These are phyloP conservation scores for Canis aureus DNA, from an alignment of 2,113 vertebrate genomes.

Conservation along the genomic window DNA sequence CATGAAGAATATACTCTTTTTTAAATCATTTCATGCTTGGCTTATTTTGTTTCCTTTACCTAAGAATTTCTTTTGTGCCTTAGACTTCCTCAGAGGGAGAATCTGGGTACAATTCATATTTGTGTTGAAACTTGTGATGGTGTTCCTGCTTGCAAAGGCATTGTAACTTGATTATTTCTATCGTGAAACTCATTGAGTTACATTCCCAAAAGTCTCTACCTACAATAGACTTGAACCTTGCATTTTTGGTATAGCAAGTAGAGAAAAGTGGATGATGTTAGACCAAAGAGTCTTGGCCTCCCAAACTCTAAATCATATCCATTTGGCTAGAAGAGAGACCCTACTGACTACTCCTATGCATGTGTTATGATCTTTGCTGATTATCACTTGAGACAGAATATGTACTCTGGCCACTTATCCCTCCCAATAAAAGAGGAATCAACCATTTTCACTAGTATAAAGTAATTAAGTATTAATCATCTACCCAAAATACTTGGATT, in stretches of 20 bases:
- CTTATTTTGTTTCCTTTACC: conserved; percentile 15
- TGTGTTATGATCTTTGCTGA: not conserved
- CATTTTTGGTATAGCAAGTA: not conserved
- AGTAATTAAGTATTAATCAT: not conserved
- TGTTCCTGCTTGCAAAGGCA: not conserved
- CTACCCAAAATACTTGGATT: conserved; percentile 23
- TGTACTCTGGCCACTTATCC: not conserved
- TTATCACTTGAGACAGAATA: not conserved
- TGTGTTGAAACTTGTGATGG: not conserved
- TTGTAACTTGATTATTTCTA: not conserved
- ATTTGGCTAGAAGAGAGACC: not conserved
- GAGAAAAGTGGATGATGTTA: not conserved
- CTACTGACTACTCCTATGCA: not conserved
- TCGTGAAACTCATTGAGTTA: not conserved
- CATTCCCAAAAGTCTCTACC: not conserved
- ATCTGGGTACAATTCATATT: not conserved
- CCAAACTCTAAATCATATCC: not conserved
- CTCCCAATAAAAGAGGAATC: not conserved
- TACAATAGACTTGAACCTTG: not conserved
- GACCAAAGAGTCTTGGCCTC: not conserved
- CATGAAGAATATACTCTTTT: not conserved
- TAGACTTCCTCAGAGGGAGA: not conserved
- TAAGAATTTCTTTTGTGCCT: not conserved
- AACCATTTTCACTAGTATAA: not conserved
- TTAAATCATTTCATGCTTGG: not conserved